phyloP scores from a whole-genome alignment of 2,888 invertebrate genomes.

The Heteromurus nitidus region DNA sequence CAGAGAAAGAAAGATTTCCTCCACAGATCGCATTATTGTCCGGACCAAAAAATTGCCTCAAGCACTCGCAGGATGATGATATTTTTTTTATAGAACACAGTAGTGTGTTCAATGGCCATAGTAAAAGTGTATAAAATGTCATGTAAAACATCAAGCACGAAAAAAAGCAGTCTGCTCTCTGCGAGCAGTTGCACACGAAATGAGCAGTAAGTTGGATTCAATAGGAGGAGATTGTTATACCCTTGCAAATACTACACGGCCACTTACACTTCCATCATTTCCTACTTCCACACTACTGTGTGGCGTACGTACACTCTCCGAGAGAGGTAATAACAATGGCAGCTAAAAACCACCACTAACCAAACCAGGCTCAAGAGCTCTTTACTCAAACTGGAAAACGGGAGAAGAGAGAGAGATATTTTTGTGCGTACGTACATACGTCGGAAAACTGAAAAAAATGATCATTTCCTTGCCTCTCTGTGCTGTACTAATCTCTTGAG shows the following conservation, averaged over 20 bases:
- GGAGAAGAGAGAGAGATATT: not conserved
- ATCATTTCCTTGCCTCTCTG: slow-evolving; percentile 58
- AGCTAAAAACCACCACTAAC: slow-evolving; percentile 33
- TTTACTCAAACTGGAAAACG: not conserved
- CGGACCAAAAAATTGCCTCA: not conserved
- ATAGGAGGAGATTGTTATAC: no score
- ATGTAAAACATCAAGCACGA: not conserved
- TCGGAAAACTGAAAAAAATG: slow-evolving; percentile 62
- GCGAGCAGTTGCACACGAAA: slow-evolving; percentile 19
- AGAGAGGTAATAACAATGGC: slow-evolving; percentile 52
- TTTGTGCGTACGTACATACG: not conserved
- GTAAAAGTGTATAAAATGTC: not conserved
- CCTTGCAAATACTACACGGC: no score
- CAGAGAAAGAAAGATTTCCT: slow-evolving; percentile 32
- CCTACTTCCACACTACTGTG: slow-evolving; percentile 46
- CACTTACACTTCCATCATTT: slow-evolving; percentile 41
- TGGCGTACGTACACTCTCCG: slow-evolving; percentile 33
- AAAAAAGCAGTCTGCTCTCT: no score
- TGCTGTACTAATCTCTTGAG: slow-evolving; percentile 66
- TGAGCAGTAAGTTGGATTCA: slow-evolving; percentile 8
- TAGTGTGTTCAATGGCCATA: not conserved
- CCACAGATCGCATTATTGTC: slow-evolving; percentile 17
- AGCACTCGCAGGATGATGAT: slow-evolving; percentile 13
- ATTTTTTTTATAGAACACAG: slow-evolving; percentile 11
- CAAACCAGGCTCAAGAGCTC: slow-evolving; percentile 48